A percentile compares a stretch with the other conserved stretches of the same genome.
These are phyloP conservation scores for Empis livida DNA, from an alignment of 2,888 invertebrate species.

Conservation along the genomic window DNA sequence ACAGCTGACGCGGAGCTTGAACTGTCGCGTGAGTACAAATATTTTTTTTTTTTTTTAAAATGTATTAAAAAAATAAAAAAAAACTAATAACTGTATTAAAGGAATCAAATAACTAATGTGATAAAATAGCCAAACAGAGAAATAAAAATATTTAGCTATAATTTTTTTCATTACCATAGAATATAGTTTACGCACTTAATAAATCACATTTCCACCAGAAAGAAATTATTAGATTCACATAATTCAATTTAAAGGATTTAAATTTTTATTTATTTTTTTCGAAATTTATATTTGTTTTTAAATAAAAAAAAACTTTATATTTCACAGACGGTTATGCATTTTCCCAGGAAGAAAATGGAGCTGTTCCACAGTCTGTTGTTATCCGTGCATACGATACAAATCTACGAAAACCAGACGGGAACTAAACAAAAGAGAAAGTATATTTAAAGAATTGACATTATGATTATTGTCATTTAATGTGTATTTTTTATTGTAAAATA, in stretches of 20 bases:
- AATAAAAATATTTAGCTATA: too few relatives aligned
- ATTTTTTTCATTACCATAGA: too few relatives aligned
- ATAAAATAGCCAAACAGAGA: too few relatives aligned
- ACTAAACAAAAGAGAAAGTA: conserved; percentile 16
- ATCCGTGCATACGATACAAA: conserved; percentile 95
- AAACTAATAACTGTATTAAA: conserved; percentile 1
- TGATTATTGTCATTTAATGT: too few relatives aligned
- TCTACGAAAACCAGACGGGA: conserved; percentile 64
- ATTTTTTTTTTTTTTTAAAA: neutral
- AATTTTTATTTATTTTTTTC: neutral
- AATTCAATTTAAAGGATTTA: neutral
- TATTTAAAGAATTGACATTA: too few relatives aligned
- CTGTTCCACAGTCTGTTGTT: conserved; percentile 85
- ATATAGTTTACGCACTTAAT: too few relatives aligned
- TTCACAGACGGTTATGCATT: conserved; percentile 92
- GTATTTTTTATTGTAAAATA: too few relatives aligned
- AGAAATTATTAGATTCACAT: neutral
- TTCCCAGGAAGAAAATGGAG: conserved; percentile 97
- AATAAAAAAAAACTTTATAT: too few relatives aligned
- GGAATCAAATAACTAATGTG: neutral
- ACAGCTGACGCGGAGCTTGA: conserved; percentile 78
- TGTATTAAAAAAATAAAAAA: neutral
- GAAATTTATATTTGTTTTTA: neutral
- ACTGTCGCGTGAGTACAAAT: conserved; percentile 87
- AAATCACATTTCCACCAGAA: neutral